These are phyloP conservation scores for Lateolabrax maculatus DNA, from an alignment of 2,797 vertebrate species.

Conservation along the genomic window DNA sequence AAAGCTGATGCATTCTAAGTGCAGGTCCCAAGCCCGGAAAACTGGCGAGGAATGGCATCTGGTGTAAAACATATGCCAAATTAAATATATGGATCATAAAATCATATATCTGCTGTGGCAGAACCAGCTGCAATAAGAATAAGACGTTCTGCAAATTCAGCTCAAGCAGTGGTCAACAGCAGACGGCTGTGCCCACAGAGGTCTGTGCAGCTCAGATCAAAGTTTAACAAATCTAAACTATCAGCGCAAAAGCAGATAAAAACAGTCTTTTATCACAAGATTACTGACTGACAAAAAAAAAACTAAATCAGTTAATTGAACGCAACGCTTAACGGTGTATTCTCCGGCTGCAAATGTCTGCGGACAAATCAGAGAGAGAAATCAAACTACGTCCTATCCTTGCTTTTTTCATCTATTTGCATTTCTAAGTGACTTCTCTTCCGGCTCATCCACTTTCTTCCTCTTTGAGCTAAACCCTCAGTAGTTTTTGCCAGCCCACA, in stretches of 20 bases:
- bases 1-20: too few species aligned
- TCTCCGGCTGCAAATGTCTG: neutral
- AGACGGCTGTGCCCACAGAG: neutral
- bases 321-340: neutral
- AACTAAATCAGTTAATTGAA: neutral
- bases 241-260: too few species aligned
- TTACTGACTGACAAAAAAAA: constrained; percentile 13
- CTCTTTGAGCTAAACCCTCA: neutral
- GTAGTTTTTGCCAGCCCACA: constrained; percentile 9
- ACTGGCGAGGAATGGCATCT: too few species aligned
- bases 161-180: neutral
- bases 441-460: neutral
- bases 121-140: too few species aligned
- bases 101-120: too few species aligned
- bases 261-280: neutral
- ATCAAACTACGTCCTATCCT: neutral
- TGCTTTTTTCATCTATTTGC: neutral
- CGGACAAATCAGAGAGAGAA: neutral
- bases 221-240: neutral
- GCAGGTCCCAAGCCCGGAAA: too few species aligned
- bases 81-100: too few species aligned
- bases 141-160: too few species aligned
- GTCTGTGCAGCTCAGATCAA: neutral
- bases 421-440: constrained; percentile 2
- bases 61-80: too few species aligned